Base-by-base conservation (phyloP, 2,797 vertebrate genomes). In the Coluber constrictor region DNA sequence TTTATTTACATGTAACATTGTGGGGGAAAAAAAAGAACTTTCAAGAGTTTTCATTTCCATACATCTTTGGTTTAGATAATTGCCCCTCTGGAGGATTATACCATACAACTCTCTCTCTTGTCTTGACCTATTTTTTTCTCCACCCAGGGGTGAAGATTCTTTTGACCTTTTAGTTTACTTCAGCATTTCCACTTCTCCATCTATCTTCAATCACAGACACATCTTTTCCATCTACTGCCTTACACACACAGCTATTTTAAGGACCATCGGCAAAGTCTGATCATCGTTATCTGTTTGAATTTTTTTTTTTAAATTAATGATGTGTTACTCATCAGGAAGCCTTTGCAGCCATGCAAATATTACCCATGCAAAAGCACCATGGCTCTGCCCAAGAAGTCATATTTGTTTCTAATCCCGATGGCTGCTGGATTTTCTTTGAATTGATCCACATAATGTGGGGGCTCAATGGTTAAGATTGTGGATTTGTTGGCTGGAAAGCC, bases 1-100 rank as follows among this genome's bases (percentile, higher is more conserved):
- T 97, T 97, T 96, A 97, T 97, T 97, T 96, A 96, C 93, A 96
- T 86, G 93, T 93, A 95, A 94, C 94, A 94, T 95, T 96, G 93
- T 93, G 96, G 32, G 9, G 23, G 20, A 23, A 5, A 9, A 4
- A n/a, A 56, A 54, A 57, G 43, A 83, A 83, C 37, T 83, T 83
- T 47, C 20, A 83, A 95, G 61, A 91, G 89, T 94, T 95, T 96
- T 96, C 94, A 94, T 96, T 96, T 94, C 95, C 95, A 87, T 92
- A 94, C 91, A 91, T 96, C 74, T 88, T 12, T 57, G 88, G 57
- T 93, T 79, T 70, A 96, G 89, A 94, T 95, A 96, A 96, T 96
- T 96, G 93, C 90, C 89, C 94, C 90, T 83, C 90, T 79, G 63
- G 95, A 94, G 93, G 91, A 95, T 96, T 94, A 94, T 83, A 23